Evolutionary conservation across 2,797 vertebrate genomes (phyloP).

Genomic region (Xerus rutilus): DNA sequence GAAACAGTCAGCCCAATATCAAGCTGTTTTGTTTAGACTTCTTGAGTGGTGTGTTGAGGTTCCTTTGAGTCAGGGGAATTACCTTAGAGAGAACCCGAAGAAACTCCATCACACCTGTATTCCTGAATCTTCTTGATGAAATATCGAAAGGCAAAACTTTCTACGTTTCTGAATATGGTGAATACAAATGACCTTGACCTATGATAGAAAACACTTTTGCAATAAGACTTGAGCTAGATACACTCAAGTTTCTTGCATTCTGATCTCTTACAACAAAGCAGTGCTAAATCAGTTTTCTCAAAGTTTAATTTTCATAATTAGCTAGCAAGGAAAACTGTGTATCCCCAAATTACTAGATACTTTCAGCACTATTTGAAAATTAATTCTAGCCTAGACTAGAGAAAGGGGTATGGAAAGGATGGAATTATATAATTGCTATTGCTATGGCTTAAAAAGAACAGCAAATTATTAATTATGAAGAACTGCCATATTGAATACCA

Average conservation of each 20-base stretch:
- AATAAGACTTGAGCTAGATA: not conserved
- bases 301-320: constrained; percentile 37
- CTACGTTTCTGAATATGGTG: not conserved
- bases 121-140: not conserved
- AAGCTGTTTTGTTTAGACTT: not conserved
- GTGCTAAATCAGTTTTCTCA: not conserved
- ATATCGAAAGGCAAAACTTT: not conserved
- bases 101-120: not conserved
- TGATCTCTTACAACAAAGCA: not conserved
- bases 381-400: not conserved
- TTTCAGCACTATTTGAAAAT: constrained; percentile 27
- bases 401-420: not conserved
- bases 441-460: not conserved
- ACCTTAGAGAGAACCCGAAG: not conserved
- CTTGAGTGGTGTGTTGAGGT: not conserved
- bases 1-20: not conserved
- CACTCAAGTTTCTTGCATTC: not conserved
- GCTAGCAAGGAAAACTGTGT: not conserved
- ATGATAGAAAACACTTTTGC: not conserved
- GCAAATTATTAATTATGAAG: not conserved
- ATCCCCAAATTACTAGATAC: not conserved
- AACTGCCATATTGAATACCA: not conserved
- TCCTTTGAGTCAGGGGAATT: not conserved
- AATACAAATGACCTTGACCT: not conserved
- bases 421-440: not conserved